Evolutionary conservation across 1,140 invertebrate species (phyloP).

Genomic region (Lepidurus arcticus): DNA sequence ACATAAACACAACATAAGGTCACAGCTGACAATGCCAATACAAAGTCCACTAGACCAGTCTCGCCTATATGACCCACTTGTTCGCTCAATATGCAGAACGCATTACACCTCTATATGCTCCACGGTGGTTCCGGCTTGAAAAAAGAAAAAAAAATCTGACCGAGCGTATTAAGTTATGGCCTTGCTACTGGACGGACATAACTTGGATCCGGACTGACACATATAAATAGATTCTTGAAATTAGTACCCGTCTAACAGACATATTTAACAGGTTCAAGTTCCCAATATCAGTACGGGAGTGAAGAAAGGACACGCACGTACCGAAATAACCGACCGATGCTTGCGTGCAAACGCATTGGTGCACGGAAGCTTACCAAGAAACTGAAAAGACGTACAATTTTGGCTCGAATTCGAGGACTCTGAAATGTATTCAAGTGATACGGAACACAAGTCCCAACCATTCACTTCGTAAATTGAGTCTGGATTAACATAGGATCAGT

Average conservation of each 20-base stretch:
- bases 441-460: background rate
- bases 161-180: no score
- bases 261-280: no score
- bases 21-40: background rate
- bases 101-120: background rate
- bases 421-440: background rate
- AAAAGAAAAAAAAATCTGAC: no score
- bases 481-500: background rate
- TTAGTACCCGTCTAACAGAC: no score
- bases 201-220: no score
- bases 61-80: background rate
- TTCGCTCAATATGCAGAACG: background rate
- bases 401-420: background rate
- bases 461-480: background rate
- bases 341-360: background rate
- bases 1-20: background rate
- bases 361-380: background rate
- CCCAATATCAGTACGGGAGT: no score
- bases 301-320: no score
- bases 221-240: no score
- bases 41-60: background rate
- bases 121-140: no score
- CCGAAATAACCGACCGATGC: no score
- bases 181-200: no score
- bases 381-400: background rate